Evolutionary conservation across 2,113 vertebrate species (phyloP).

Genomic region (Calidris pygmaea): DNA sequence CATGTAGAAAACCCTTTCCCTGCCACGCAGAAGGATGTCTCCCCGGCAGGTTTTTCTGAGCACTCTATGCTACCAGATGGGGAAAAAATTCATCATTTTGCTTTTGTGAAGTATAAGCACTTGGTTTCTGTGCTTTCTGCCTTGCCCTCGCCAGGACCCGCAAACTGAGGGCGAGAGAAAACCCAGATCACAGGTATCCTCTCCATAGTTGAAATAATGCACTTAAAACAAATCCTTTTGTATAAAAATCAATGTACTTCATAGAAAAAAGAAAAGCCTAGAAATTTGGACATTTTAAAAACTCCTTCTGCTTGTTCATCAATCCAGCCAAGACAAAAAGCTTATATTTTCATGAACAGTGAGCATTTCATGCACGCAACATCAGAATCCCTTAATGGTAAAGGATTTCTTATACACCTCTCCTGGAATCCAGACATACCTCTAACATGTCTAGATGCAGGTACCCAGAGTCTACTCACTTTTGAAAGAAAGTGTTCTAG

Average conservation of each 20-base stretch:
- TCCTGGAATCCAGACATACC: not conserved
- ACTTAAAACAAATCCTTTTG: accelerated
- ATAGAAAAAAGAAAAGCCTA: not conserved
- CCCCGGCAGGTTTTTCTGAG: not conserved
- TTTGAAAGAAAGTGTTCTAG: accelerated
- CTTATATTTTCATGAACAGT: accelerated
- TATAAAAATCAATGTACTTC: accelerated
- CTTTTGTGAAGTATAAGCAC: not conserved
- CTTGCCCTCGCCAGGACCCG: accelerated
- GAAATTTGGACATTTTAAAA: accelerated
- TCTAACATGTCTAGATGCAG: accelerated
- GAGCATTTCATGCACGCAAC: accelerated
- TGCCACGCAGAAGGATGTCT: not conserved
- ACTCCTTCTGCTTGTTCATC: not conserved
- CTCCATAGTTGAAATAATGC: accelerated
- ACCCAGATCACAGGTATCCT: accelerated
- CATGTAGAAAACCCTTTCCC: conserved; percentile 18
- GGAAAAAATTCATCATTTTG: accelerated
- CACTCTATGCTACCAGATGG: not conserved
- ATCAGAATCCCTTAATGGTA: not conserved
- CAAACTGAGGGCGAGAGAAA: not conserved
- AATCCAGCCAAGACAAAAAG: not conserved
- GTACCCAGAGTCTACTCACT: not conserved
- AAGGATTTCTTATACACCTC: not conserved
- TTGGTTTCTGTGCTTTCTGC: not conserved